Conservation (phyloP, 2,113 vertebrate genomes). For the Xenus cinereus region DNA sequence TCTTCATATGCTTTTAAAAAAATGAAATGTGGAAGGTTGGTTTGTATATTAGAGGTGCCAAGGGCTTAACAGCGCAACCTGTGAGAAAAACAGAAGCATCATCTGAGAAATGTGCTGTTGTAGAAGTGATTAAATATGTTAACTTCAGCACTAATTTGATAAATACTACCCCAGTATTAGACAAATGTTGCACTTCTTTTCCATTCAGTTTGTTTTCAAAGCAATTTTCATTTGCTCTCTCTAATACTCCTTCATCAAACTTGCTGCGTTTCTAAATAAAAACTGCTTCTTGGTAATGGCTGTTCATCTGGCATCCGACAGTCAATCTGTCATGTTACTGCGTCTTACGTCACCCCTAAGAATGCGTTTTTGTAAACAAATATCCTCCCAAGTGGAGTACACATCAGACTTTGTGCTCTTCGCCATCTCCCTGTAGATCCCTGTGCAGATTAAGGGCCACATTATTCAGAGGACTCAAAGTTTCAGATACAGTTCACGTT, state of each 20-base stretch:
- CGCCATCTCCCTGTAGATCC: neutral
- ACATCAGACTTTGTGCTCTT: neutral
- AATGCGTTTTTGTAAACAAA: neutral
- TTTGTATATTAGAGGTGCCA: neutral
- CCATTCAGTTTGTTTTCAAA: neutral
- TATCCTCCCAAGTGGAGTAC: neutral
- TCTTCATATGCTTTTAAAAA: neutral
- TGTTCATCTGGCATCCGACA: neutral
- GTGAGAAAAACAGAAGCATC: neutral
- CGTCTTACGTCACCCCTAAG: neutral
- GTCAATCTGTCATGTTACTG: neutral
- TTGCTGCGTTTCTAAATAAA: neutral
- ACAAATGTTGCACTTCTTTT: neutral
- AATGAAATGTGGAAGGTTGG: neutral
- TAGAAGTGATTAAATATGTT: neutral
- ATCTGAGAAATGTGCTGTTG: neutral
- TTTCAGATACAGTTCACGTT: neutral
- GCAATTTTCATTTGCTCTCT: neutral
- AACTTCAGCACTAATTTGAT: neutral
- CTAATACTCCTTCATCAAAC: neutral
- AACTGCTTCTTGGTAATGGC: neutral
- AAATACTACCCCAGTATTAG: neutral
- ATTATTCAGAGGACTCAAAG: neutral
- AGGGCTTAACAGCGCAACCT: neutral
- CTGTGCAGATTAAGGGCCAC: neutral